A percentile compares a stretch with the other conserved stretches of the same genome.
Evolutionary conservation across 2,888 invertebrate genomes (phyloP).

Genomic region (Amblyjoppa proteus): DNA sequence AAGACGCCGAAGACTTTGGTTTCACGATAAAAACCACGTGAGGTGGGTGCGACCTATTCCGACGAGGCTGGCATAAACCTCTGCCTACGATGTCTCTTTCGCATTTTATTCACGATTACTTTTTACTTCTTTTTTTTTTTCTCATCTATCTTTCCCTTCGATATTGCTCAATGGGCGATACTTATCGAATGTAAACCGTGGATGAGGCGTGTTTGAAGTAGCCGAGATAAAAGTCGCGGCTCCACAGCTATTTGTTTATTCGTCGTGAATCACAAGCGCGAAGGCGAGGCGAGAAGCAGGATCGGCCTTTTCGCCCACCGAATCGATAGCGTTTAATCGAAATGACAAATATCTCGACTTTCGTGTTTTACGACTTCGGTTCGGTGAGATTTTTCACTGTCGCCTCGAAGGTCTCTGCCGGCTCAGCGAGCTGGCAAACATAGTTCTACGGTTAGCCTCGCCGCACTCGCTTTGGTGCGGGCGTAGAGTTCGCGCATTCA

Average conservation of each 20-base stretch:
- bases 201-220: slow-evolving; percentile 3
- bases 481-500: too few relatives aligned
- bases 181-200: slow-evolving; percentile 32
- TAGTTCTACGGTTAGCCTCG: too few relatives aligned
- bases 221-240: slow-evolving; percentile 41
- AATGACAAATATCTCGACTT: slow-evolving; percentile 29
- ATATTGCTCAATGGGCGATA: slow-evolving; percentile 7
- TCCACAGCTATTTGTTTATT: slow-evolving; percentile 20
- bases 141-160: background rate
- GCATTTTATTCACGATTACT: slow-evolving; percentile 24
- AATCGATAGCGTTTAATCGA: slow-evolving; percentile 53
- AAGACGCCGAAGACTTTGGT: slow-evolving; percentile 31
- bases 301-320: slow-evolving; percentile 4
- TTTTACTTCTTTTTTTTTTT: slow-evolving; percentile 11
- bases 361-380: slow-evolving; percentile 37
- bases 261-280: slow-evolving; percentile 41
- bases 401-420: background rate
- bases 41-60: slow-evolving; percentile 59
- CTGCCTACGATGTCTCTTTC: slow-evolving; percentile 28
- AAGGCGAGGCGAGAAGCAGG: slow-evolving; percentile 14
- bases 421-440: background rate
- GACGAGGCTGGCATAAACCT: slow-evolving; percentile 49
- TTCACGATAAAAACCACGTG: slow-evolving; percentile 54
- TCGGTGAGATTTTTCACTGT: background rate
- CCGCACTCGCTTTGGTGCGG: too few relatives aligned